phyloP scores from a whole-genome alignment of 2,113 vertebrate species.

The Brienomyrus longianalis region DNA sequence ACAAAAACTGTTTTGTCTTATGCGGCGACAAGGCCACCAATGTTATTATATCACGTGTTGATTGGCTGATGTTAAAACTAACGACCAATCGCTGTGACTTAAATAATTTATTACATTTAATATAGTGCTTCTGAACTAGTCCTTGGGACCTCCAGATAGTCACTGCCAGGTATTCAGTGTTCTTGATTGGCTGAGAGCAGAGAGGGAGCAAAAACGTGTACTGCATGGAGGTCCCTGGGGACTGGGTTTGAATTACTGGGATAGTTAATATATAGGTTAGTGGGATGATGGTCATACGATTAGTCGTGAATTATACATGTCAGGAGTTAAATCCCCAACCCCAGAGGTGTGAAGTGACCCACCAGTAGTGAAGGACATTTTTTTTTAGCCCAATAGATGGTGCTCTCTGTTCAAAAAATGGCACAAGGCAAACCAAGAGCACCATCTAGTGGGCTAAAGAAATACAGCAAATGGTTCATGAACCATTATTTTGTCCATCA shows the following conservation, averaged over 20 bases:
- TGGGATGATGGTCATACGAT: neutral
- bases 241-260: neutral
- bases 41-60: neutral
- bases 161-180: neutral
- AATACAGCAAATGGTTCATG: neutral
- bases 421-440: neutral
- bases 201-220: neutral
- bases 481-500: neutral
- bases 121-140: neutral
- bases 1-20: neutral
- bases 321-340: neutral
- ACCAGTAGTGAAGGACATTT: neutral
- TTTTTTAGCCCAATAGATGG: neutral
- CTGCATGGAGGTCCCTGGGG: neutral
- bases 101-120: neutral
- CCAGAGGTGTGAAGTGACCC: neutral
- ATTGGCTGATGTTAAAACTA: neutral
- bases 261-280: neutral
- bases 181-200: neutral
- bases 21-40: neutral
- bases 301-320: neutral
- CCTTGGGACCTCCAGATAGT: neutral
- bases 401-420: neutral
- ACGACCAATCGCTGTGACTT: neutral
- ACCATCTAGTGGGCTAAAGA: neutral